Conservation (phyloP, 2,888 invertebrate genomes). For the Corythucha ciliata region DNA sequence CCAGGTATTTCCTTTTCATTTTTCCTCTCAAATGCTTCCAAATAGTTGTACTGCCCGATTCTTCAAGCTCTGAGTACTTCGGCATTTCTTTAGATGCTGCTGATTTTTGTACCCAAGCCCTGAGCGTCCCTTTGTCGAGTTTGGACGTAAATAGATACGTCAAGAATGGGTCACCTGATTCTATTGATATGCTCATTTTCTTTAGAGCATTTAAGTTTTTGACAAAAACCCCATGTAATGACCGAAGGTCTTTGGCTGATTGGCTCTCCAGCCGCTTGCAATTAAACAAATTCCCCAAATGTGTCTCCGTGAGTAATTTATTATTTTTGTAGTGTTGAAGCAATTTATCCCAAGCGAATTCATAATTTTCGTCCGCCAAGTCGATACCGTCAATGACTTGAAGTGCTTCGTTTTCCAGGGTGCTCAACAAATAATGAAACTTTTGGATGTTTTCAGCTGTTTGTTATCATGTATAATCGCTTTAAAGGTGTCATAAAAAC, state of each 20-base stretch:
- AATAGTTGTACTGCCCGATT: conserved; percentile 8
- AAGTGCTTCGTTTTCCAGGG: neutral
- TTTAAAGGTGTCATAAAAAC: neutral
- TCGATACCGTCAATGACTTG: conserved; percentile 3
- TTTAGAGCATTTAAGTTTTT: conserved; percentile 8
- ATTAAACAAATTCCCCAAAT: neutral
- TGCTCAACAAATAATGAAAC: conserved; percentile 7
- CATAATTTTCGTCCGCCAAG: conserved; percentile 6
- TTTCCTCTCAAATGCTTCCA: conserved; percentile 7
- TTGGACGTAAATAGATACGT: conserved; percentile 5
- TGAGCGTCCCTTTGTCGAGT: conserved; percentile 2
- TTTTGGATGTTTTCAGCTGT: neutral
- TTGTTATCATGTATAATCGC: conserved; percentile 2
- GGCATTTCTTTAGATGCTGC: neutral
- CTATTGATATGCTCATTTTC: neutral
- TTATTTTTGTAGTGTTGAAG: conserved; percentile 4
- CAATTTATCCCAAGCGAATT: conserved; percentile 4
- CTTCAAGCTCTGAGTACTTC: neutral
- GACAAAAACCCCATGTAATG: neutral
- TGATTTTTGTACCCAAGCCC: conserved; percentile 3
- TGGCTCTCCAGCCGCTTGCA: neutral
- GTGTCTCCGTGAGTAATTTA: neutral
- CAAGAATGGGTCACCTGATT: neutral
- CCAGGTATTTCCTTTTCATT: neutral
- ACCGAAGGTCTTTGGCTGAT: neutral